Evolutionary conservation across 2,888 invertebrate genomes (phyloP).

Genomic region (Barypeithes pellucidus): DNA sequence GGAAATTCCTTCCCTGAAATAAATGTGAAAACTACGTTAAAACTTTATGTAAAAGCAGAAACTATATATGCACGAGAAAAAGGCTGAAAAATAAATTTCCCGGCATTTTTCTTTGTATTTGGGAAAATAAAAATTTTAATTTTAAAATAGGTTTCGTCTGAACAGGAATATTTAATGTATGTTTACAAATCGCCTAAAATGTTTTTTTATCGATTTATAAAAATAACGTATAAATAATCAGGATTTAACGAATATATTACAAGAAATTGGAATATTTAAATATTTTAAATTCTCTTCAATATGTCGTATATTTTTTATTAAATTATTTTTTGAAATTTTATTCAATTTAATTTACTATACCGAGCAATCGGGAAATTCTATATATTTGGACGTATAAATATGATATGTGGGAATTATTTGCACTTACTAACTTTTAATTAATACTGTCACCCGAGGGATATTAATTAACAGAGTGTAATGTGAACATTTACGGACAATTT

Average conservation of each 20-base stretch:
- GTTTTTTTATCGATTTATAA: neutral
- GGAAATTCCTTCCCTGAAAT: neutral
- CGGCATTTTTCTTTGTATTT: neutral
- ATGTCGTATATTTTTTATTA: too few species aligned
- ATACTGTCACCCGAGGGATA: neutral
- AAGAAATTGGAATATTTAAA: too few species aligned
- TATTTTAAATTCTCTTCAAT: too few species aligned
- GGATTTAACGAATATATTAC: too few species aligned
- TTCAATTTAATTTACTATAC: too few species aligned
- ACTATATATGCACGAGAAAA: neutral
- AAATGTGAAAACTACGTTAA: neutral
- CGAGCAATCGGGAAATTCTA: too few species aligned
- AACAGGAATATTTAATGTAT: neutral
- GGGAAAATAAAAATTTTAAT: neutral
- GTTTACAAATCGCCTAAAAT: conserved; percentile 2
- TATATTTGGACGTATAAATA: too few species aligned
- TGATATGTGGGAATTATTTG: too few species aligned
- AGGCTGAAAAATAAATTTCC: neutral
- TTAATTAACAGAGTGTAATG: neutral
- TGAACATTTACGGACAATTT: conserved; percentile 1
- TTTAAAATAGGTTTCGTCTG: neutral
- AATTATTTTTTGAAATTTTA: too few species aligned
- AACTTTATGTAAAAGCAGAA: neutral
- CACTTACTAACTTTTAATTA: neutral
- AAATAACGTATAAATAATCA: too few species aligned